Base-by-base conservation (phyloP, 2,888 invertebrate species). In the Elysia crispata region DNA sequence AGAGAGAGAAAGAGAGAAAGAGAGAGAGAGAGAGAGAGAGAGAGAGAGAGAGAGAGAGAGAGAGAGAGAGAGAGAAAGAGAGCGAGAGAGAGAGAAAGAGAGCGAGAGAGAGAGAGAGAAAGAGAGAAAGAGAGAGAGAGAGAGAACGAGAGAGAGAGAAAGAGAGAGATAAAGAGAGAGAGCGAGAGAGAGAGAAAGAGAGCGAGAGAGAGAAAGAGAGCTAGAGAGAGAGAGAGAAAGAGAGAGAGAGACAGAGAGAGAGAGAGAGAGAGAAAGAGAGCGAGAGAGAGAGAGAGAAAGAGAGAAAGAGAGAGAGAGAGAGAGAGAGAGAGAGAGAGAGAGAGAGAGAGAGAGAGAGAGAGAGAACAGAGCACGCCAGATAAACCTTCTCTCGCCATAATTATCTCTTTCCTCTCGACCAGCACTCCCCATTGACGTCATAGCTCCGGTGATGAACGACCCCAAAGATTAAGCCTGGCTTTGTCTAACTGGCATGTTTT, bases 11-110 rank as follows among this genome's bases (percentile, higher is more conserved):
- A 8, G 31, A n/a, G 49, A 33, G 49, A 33, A 57, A 60, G 41
- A 60, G 20, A 57, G 30, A 18, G 28, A 62, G 6, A 41, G 49
- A 18, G 33, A 86, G 84, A 86, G 88, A 64, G 87, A 87, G 86
- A 86, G 85, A 50, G 75, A 82, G 50, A 85, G 86, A 77, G 82
- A 84, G 49, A 82, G 82, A 73, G 82, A 50, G 20, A 62, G 76
- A 0, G 70, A 82, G 74, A 80, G 79, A 70, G 67, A 41, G 62
- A 79, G 94, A 79, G 93, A 54, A 30, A 23, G 67, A 23, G 54
- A 57, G n/a, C n/a, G n/a, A n/a, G n/a, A n/a, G n/a, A 80, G 79
- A 70, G 67, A 41, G 62, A 79, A 94, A 79, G 93, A 54, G 41
- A 23, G 67, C 25, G 54, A 57, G n/a, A n/a, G n/a, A n/a, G n/a